A percentile compares a stretch with the other conserved stretches of the same genome.
Evolutionary conservation across 2,888 invertebrate genomes (phyloP).

Genomic region (Barypeithes pellucidus): DNA sequence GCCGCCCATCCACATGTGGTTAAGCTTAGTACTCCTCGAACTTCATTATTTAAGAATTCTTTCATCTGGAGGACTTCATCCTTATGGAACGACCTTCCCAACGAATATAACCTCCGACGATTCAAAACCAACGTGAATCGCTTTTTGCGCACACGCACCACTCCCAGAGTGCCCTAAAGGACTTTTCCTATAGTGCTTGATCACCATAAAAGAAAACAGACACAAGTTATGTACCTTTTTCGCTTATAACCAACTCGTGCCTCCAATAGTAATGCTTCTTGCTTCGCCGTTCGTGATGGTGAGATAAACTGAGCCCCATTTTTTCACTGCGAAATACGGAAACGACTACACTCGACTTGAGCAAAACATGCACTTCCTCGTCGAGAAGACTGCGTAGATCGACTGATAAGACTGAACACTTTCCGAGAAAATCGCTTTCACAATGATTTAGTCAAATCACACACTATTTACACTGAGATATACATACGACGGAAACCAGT

Average conservation of each 20-base stretch:
- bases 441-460: background rate
- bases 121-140: too few relatives aligned
- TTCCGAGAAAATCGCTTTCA: background rate
- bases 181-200: too few relatives aligned
- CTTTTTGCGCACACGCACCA: too few relatives aligned
- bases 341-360: background rate
- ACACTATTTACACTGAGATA: background rate
- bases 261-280: constrained; percentile 35
- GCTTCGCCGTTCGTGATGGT: constrained; percentile 6
- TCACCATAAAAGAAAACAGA: too few relatives aligned
- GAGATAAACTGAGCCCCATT: constrained; percentile 44
- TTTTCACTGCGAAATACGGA: background rate
- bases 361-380: background rate
- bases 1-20: too few relatives aligned
- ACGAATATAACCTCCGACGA: too few relatives aligned
- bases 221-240: constrained; percentile 47
- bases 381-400: background rate
- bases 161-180: too few relatives aligned
- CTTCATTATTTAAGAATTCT: too few relatives aligned
- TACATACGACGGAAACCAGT: background rate
- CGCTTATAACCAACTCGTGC: constrained; percentile 41
- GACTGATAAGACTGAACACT: background rate
- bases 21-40: too few relatives aligned
- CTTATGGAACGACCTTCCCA: too few relatives aligned
- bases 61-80: too few relatives aligned